Percentiles rank a stretch among this genome's conserved stretches.
Evolutionary conservation across 1,140 invertebrate species (phyloP).

Genomic region (Solenopsis fugax): DNA sequence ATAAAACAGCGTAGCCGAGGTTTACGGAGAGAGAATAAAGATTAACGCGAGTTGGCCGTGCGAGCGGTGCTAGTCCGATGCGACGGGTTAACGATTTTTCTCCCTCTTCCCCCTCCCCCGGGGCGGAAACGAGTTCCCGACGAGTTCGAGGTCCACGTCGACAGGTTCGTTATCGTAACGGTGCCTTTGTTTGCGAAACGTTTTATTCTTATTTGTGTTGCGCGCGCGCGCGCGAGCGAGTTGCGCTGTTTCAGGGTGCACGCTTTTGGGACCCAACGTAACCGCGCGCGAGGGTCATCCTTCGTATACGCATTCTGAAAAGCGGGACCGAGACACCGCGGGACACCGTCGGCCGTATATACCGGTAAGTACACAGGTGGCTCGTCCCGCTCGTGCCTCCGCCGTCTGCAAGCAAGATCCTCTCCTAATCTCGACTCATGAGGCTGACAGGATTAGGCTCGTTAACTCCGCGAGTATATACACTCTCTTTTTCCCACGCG

Average conservation of each 20-base stretch:
- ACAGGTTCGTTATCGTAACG: slow-evolving; percentile 83
- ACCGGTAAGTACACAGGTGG: slow-evolving; percentile 77
- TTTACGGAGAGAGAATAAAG: slow-evolving; percentile 61
- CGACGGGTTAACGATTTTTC: slow-evolving; percentile 80
- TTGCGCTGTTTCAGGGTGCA: slow-evolving; percentile 47
- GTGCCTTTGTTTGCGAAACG: slow-evolving; percentile 79
- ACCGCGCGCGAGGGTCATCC: slow-evolving; percentile 25
- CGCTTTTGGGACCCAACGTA: slow-evolving; percentile 36
- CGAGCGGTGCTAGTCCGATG: slow-evolving; percentile 68
- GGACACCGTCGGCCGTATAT: slow-evolving; percentile 71
- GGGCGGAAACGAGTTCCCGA: slow-evolving; percentile 81
- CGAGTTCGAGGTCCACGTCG: slow-evolving; percentile 78
- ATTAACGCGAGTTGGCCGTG: slow-evolving; percentile 64
- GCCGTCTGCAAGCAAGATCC: slow-evolving; percentile 72
- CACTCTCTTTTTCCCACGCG: slow-evolving; percentile 81
- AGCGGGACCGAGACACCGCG: slow-evolving; percentile 73
- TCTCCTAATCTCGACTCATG: slow-evolving; percentile 79
- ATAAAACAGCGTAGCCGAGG: slow-evolving; percentile 33
- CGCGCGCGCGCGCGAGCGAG: not conserved
- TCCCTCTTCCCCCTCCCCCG: slow-evolving; percentile 59
- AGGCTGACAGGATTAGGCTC: slow-evolving; percentile 82
- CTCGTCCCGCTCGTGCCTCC: slow-evolving; percentile 54
- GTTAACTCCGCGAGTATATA: slow-evolving; percentile 81
- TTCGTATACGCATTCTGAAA: slow-evolving; percentile 57
- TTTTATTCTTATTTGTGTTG: slow-evolving; percentile 73